Evolutionary conservation across 2,797 vertebrate species (phyloP), one percentile per base, ranked within the genome.

Genomic region (Pseudochirops corinnae): DNA sequence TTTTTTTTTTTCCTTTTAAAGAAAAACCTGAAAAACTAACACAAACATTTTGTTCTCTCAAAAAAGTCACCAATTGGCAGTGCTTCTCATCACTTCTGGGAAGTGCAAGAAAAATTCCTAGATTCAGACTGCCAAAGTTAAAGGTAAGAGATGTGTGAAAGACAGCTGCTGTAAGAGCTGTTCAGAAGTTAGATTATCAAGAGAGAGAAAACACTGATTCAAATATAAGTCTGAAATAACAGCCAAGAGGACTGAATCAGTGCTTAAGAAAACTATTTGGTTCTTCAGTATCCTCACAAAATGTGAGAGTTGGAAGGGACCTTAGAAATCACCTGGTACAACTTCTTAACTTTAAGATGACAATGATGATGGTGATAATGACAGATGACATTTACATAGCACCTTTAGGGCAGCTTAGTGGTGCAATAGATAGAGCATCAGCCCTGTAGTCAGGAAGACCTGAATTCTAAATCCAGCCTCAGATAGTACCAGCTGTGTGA

Each of bases 41-140:
- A 92, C 29, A 91, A 31, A 93, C 0, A 50, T 60, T 95, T 87
- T 94, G 50, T 93, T 95, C 31, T 96, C 95, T 91, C 50, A 92
- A 90, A 96, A 57, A 90, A 93, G 57, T 92, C 87, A n/a, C 21
- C n/a, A 55, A 26, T 50, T 56, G 26, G n/a, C 55, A 39, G 26
- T 0, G 5, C 18, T 39, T 67, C 57, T 28, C 28, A 18, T 11
- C 56, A 60, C 26, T 93, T 58, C 56, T 92, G 82, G 56, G 62
- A 74, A 67, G 18, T 33, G 28, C 5, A 82, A 90, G 67, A 60
- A 60, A 95, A 94, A 67, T 87, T 87, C 67, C 74, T 87, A 87
- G 74, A 87, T 33, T 87, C 39, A 87, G 39, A 87, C 74, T 50
- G 74, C 74, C 39, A 87, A 87, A 87, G 74, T 50, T 56, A 93